These are phyloP conservation scores for Sebastes hopkinsi DNA, from an alignment of 2,797 vertebrate genomes.

Conservation along the genomic window DNA sequence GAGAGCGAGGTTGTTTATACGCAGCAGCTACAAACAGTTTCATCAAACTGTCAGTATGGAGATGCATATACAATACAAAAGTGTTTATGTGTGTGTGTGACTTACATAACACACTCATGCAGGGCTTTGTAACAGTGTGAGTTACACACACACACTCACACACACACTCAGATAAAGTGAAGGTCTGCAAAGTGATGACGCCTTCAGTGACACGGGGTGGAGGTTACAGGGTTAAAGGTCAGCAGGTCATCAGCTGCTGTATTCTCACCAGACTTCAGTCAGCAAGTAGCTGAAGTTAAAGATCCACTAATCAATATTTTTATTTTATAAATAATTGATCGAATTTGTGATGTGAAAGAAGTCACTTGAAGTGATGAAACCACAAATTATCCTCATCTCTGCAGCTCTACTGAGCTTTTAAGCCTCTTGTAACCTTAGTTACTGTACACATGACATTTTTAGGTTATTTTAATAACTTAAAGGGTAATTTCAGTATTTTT, in stretches of 20 bases:
- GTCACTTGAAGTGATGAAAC: no score
- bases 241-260: background rate
- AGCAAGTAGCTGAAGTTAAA: background rate
- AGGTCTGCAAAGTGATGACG: background rate
- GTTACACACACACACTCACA: background rate
- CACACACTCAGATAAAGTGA: background rate
- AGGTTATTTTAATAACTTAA: background rate
- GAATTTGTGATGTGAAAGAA: background rate
- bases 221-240: background rate
- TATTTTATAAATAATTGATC: background rate
- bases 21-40: background rate
- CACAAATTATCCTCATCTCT: background rate
- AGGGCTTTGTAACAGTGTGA: background rate
- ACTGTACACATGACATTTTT: background rate
- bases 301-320: background rate
- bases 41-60: background rate
- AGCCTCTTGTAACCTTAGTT: background rate
- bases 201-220: background rate
- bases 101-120: background rate
- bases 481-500: no score
- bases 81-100: conserved; percentile 3
- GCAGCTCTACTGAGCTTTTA: background rate
- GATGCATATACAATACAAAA: background rate
- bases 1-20: background rate
- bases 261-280: conserved; percentile 33